Conservation (phyloP, 2,888 invertebrate species). For the Abrostola triplasia region DNA sequence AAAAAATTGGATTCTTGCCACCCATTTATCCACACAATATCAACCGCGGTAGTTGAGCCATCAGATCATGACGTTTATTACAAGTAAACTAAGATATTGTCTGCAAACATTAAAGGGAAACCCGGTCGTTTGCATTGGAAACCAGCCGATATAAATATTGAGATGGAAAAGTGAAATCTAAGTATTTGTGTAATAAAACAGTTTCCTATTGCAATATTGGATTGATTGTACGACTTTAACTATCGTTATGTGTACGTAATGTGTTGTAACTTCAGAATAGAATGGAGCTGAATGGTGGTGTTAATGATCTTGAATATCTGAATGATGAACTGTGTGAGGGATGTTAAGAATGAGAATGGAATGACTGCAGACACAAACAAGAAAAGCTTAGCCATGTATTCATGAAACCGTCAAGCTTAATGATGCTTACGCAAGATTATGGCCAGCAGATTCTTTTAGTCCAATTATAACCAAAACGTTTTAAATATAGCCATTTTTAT, state of each 20-base stretch:
- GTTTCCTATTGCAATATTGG: slow-evolving; percentile 22
- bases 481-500: too few species aligned
- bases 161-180: slow-evolving; percentile 54
- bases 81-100: slow-evolving; percentile 45
- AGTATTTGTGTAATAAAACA: slow-evolving; percentile 36
- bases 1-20: neutral
- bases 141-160: slow-evolving; percentile 51
- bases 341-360: too few species aligned
- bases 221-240: slow-evolving; percentile 22
- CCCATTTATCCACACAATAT: slow-evolving; percentile 8
- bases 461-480: too few species aligned
- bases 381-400: too few species aligned
- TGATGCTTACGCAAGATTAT: too few species aligned
- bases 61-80: slow-evolving; percentile 36
- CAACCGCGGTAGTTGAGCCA: slow-evolving; percentile 6
- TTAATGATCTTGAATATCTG: neutral
- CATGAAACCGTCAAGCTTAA: too few species aligned
- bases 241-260: neutral
- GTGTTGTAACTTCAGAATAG: slow-evolving; percentile 10
- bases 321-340: too few species aligned
- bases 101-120: slow-evolving; percentile 51
- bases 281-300: neutral
- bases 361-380: too few species aligned
- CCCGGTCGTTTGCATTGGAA: slow-evolving; percentile 46
- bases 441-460: too few species aligned